Conservation (phyloP, 2,113 vertebrate species). For the Typhlomys cinereus region DNA sequence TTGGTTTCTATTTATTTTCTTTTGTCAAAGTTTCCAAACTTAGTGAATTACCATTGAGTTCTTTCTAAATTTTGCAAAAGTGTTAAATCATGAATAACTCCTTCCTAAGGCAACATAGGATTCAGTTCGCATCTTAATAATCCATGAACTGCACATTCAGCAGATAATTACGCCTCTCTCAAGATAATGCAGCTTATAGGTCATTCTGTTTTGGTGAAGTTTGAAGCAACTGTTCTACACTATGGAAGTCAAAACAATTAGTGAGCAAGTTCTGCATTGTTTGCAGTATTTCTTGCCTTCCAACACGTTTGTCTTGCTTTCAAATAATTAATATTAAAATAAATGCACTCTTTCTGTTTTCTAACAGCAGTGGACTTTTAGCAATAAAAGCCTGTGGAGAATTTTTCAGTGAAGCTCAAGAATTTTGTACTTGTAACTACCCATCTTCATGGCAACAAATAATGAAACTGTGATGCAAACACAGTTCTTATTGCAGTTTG, state of each 20-base stretch:
- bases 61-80: conserved; percentile 38
- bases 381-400: neutral
- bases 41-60: conserved; percentile 8
- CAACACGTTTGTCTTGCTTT: conserved; percentile 34
- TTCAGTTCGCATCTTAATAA: conserved; percentile 57
- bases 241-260: conserved; percentile 57
- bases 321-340: conserved; percentile 53
- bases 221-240: neutral
- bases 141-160: conserved; percentile 11
- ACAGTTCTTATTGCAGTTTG: too few relatives aligned
- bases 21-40: neutral
- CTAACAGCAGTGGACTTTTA: neutral
- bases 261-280: conserved; percentile 21
- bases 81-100: conserved; percentile 13
- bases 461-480: neutral
- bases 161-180: conserved; percentile 58
- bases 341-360: conserved; percentile 8
- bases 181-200: conserved; percentile 48
- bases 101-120: conserved; percentile 19
- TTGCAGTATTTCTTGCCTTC: conserved; percentile 37
- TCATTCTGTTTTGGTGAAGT: conserved; percentile 56
- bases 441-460: neutral
- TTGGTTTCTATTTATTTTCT: neutral
- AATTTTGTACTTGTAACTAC: neutral
- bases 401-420: conserved; percentile 7